phyloP scores from a whole-genome alignment of 2,113 vertebrate genomes.

The Deroptyus accipitrinus region DNA sequence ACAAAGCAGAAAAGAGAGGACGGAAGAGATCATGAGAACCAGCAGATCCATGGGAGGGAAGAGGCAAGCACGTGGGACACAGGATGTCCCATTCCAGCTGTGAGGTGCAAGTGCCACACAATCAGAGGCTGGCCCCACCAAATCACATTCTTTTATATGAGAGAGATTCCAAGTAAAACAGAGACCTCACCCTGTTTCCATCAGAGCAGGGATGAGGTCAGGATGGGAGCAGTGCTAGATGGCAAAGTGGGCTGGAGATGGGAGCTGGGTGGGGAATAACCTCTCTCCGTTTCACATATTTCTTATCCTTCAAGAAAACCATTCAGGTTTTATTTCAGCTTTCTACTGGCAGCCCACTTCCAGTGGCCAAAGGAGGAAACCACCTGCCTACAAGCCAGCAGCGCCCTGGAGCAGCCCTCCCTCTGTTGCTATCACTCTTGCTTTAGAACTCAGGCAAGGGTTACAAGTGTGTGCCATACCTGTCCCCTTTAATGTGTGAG shows the following conservation, averaged over 20 bases:
- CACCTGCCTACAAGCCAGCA: background rate
- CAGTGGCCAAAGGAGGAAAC: background rate
- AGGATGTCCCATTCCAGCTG: background rate
- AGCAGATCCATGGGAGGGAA: slow-evolving; percentile 28
- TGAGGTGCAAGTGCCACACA: background rate
- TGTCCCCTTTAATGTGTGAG: background rate
- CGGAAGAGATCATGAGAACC: background rate
- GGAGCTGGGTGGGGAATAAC: background rate
- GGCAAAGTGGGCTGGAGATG: background rate
- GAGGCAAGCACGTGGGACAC: background rate
- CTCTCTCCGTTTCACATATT: background rate
- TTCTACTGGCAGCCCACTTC: background rate
- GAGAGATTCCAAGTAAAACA: slow-evolving; percentile 16
- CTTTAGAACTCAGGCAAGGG: background rate
- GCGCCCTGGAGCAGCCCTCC: background rate
- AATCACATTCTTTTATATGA: background rate
- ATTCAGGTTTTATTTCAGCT: background rate
- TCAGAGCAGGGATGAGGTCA: background rate
- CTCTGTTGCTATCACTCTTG: background rate
- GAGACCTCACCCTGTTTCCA: background rate
- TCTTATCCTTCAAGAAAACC: background rate
- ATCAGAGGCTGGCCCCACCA: slow-evolving; percentile 5
- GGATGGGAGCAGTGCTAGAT: background rate
- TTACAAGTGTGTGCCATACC: background rate
- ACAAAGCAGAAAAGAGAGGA: slow-evolving; percentile 52